Evolutionary conservation across 2,888 invertebrate genomes (phyloP), one percentile per base, ranked within the genome.

Genomic region (Autographa gamma): DNA sequence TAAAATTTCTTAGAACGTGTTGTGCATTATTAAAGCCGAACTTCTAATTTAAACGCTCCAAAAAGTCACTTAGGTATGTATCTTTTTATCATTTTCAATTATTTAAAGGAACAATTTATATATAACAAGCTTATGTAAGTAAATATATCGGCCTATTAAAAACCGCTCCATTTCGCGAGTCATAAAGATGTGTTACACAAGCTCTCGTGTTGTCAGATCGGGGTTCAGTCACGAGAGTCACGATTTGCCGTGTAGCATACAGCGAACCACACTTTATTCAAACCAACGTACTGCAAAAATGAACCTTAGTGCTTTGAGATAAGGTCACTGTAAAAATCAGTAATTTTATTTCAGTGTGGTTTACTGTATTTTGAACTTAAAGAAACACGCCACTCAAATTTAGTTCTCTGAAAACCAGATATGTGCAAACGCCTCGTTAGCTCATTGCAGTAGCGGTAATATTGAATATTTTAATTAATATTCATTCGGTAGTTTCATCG

Each of bases 221-320:
- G 77, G 70, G 85, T 70, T 72, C 82, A 89, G 86, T 87, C 89
- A 89, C 89, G 89, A 88, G 86, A 88, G 84, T 87, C 90, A 90
- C 91, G 90, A 90, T 67, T 87, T 81, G 73, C 81, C 84, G 85
- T 85, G 87, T 48, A 48, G 48, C n/a, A 8, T 48, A 48, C 48
- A 48, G 6, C 16, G n/a, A 48, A 48, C 48, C 48, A n/a, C n/a
- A n/a, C n/a, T 7, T 6, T 14, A 48, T 48, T n/a, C 7, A 7
- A 6, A 8, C 48, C 16, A 48, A n/a, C n/a, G 48, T n/a, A 48
- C n/a, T 48, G 48, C 48, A 16, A 48, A 48, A 48, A 48, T 48
- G 8, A 48, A 48, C 48, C 48, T 48, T 48, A n/a, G 2, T 2
- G 16, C n/a, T n/a, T 48, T 48, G 6, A 0, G 0, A n/a, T n/a